Evolutionary conservation across 2,797 vertebrate species (phyloP).

Genomic region (Bovichtus variegatus): DNA sequence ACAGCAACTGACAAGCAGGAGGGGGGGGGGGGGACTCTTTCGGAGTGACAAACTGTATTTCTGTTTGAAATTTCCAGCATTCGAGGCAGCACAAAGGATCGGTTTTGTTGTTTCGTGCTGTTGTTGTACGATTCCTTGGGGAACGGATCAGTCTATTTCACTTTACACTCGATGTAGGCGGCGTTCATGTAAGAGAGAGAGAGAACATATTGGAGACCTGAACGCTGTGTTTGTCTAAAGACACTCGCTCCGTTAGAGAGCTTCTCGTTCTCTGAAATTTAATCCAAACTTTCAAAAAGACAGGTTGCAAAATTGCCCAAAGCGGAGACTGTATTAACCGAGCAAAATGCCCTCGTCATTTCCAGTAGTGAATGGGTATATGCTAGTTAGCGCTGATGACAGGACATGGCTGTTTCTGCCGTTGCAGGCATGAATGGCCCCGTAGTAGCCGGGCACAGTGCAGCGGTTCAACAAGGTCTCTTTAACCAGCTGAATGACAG

Average conservation of each 20-base stretch:
- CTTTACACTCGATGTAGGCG: slow-evolving; percentile 51
- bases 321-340: slow-evolving; percentile 60
- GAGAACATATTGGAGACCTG: slow-evolving; percentile 39
- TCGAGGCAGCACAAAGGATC: slow-evolving; percentile 54
- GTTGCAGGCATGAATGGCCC: slow-evolving; percentile 74
- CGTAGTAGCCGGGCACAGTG: slow-evolving; percentile 72
- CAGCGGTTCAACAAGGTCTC: slow-evolving; percentile 78
- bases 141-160: slow-evolving; percentile 65
- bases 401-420: slow-evolving; percentile 69
- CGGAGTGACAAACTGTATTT: slow-evolving; percentile 58
- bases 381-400: slow-evolving; percentile 59
- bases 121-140: slow-evolving; percentile 63
- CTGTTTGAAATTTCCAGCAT: slow-evolving; percentile 55
- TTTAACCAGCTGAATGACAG: slow-evolving; percentile 79
- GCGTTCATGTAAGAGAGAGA: slow-evolving; percentile 43
- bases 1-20: slow-evolving; percentile 25
- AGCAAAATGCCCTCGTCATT: slow-evolving; percentile 67
- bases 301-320: slow-evolving; percentile 58
- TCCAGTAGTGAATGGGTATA: slow-evolving; percentile 69
- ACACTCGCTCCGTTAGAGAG: slow-evolving; percentile 37
- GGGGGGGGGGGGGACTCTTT: slow-evolving; percentile 22
- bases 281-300: slow-evolving; percentile 42
- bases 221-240: slow-evolving; percentile 57
- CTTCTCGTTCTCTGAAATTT: slow-evolving; percentile 50
- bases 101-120: slow-evolving; percentile 60